A percentile compares a stretch with the other conserved stretches of the same genome.
Conservation (phyloP, 2,888 invertebrate species). For the Synanthedon vespiformis region DNA sequence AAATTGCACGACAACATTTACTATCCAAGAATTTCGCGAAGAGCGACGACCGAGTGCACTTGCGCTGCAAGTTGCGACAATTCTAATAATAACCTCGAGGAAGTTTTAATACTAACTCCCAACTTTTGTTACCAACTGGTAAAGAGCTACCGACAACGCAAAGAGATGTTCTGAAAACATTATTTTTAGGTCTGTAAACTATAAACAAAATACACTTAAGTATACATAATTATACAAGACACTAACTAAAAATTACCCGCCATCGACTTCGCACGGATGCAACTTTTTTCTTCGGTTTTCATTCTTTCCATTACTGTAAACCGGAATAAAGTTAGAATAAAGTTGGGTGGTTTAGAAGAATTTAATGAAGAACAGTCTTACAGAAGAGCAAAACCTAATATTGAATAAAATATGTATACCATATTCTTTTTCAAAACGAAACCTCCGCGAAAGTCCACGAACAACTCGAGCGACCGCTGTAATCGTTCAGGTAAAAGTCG, state of each 20-base stretch:
- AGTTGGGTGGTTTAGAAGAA: no score
- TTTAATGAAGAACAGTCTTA: no score
- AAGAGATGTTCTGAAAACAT: no score
- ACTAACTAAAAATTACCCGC: no score
- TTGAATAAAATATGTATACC: constrained; percentile 11
- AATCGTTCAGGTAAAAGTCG: constrained; percentile 17
- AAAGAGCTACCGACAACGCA: constrained; percentile 12
- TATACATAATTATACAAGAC: no score
- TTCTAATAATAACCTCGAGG: constrained; percentile 40
- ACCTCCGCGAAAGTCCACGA: constrained; percentile 21
- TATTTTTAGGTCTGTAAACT: no score
- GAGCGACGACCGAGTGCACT: constrained; percentile 41
- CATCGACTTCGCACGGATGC: no score
- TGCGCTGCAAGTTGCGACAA: constrained; percentile 13
- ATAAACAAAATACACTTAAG: no score
- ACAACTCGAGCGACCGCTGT: constrained; percentile 13
- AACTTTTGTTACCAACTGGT: constrained; percentile 12
- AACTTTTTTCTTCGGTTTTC: no score
- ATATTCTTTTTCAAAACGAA: constrained; percentile 22
- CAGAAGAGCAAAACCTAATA: no score
- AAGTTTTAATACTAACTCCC: constrained; percentile 12
- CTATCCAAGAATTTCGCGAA: constrained; percentile 22
- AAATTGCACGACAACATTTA: not conserved
- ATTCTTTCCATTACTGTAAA: no score
- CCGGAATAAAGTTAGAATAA: no score